Percentiles rank a stretch among this genome's conserved stretches.
Conservation (phyloP, 2,113 vertebrate species). For the Otolemur garnettii region DNA sequence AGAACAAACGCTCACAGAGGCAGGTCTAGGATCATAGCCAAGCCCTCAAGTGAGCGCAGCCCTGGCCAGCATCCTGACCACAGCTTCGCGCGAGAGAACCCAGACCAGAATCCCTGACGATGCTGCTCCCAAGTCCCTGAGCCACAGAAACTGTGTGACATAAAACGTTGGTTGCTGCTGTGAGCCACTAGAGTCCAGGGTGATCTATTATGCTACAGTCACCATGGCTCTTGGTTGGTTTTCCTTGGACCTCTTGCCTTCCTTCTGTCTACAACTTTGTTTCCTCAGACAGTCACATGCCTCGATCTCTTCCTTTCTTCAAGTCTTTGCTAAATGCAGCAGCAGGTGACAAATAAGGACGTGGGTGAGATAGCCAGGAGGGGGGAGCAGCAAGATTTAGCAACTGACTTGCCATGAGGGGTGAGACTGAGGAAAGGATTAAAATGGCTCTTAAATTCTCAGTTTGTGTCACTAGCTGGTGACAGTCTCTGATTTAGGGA, state of each 20-base stretch:
- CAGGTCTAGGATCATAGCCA: not conserved
- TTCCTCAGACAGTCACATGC: not conserved
- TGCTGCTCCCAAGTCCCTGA: not conserved
- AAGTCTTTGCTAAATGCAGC: not conserved
- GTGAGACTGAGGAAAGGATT: not conserved
- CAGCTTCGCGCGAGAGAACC: not conserved
- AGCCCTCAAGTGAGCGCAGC: not conserved
- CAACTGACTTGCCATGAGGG: not conserved
- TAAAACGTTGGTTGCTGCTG: not conserved
- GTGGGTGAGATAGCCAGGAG: not conserved
- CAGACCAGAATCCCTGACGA: not conserved
- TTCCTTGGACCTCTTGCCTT: not conserved
- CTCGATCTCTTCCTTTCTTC: not conserved
- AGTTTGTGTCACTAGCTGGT: not conserved
- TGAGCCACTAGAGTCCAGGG: not conserved
- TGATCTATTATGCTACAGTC: not conserved
- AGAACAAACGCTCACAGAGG: not conserved
- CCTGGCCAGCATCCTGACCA: not conserved
- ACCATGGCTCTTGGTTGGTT: not conserved
- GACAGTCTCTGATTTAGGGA: not conserved
- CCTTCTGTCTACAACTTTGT: not conserved
- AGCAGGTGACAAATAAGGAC: not conserved
- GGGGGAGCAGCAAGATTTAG: not conserved
- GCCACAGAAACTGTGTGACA: not conserved
- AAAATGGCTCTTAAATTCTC: conserved; percentile 20